Percentiles rank a stretch among this genome's conserved stretches.
Evolutionary conservation across 2,113 vertebrate genomes (phyloP).

Genomic region (Riparia riparia): DNA sequence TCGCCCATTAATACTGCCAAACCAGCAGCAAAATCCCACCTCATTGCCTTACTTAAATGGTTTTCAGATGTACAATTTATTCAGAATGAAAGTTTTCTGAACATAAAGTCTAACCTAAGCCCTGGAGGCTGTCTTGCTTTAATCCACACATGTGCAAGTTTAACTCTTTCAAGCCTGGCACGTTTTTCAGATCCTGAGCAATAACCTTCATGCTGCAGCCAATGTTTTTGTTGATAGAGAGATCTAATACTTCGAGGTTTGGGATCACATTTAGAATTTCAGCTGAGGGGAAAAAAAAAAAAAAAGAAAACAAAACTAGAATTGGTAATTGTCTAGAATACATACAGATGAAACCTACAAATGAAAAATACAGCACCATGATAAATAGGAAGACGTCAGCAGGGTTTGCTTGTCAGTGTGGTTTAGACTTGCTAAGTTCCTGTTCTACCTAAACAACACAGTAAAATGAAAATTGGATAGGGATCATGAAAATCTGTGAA

Average conservation of each 20-base stretch:
- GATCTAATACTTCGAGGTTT: constrained; percentile 81
- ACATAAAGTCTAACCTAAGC: constrained; percentile 79
- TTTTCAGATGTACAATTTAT: constrained; percentile 53
- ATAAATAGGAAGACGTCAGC: not conserved
- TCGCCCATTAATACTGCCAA: constrained; percentile 29
- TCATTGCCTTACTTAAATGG: constrained; percentile 46
- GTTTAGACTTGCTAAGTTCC: not conserved
- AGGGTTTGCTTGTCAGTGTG: not conserved
- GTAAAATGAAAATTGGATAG: not conserved
- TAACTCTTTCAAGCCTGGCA: constrained; percentile 75
- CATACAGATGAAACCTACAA: not conserved
- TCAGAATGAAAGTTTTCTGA: constrained; percentile 32
- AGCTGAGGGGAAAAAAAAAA: constrained; percentile 57
- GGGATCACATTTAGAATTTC: constrained; percentile 66
- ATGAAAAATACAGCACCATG: not conserved
- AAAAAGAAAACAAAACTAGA: not conserved
- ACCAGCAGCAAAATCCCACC: constrained; percentile 42
- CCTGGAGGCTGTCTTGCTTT: constrained; percentile 67
- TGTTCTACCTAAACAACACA: not conserved
- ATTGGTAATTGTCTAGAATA: not conserved
- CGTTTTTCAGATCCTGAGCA: constrained; percentile 73
- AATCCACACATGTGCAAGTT: constrained; percentile 86
- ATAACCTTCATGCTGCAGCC: constrained; percentile 72
- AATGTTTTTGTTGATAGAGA: constrained; percentile 85
- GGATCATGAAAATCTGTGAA: not conserved